Evolutionary conservation across 2,888 invertebrate species (phyloP).

Genomic region (Cryptus armator): DNA sequence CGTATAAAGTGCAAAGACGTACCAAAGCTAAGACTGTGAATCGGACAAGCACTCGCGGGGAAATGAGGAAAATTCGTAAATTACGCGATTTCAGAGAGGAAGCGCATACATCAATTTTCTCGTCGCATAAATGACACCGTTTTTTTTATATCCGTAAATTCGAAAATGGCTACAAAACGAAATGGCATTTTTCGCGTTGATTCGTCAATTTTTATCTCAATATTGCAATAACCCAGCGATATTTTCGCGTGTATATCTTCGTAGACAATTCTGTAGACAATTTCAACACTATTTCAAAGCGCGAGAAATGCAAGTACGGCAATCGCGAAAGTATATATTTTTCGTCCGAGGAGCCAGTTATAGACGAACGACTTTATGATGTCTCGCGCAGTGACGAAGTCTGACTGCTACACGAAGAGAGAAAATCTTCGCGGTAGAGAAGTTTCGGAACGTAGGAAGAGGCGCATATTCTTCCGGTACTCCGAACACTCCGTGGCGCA

Average conservation of each 20-base stretch:
- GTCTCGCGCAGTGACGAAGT: constrained; percentile 21
- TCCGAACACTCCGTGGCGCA: constrained; percentile 30
- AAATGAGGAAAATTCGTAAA: neutral
- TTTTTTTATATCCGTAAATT: neutral
- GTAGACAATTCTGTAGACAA: neutral
- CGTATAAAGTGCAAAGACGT: neutral
- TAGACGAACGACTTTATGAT: constrained; percentile 21
- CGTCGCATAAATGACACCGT: neutral
- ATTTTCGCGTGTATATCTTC: neutral
- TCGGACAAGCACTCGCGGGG: neutral
- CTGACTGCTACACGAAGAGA: constrained; percentile 1
- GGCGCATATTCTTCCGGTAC: constrained; percentile 42
- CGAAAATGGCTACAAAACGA: neutral
- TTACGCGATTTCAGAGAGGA: neutral
- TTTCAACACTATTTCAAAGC: constrained; percentile 30
- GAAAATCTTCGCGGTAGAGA: constrained; percentile 10
- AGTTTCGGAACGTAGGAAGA: constrained; percentile 26
- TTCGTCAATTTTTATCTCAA: neutral
- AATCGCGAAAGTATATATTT: neutral
- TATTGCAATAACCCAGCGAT: neutral
- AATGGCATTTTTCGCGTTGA: neutral
- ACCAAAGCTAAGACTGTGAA: neutral
- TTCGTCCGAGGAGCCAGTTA: neutral
- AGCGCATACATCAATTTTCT: neutral
- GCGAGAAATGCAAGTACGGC: neutral